Evolutionary conservation across 2,888 invertebrate genomes (phyloP).

Genomic region (Chloromyia formosa): DNA sequence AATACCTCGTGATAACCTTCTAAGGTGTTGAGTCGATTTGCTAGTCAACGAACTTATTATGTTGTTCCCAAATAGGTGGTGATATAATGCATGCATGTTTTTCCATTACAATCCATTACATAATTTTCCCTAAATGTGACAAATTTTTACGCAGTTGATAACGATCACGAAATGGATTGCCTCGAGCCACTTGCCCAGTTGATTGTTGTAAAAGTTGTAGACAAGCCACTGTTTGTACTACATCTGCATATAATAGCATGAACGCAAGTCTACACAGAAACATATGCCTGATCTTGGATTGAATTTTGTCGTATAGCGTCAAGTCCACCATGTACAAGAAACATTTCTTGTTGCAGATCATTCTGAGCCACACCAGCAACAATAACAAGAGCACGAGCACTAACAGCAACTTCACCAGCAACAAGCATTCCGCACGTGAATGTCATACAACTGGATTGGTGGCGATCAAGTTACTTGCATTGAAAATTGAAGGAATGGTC

Average conservation of each 20-base stretch:
- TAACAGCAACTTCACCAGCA: not conserved
- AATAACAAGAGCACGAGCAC: not conserved
- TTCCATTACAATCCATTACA: not conserved
- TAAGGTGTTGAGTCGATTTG: too few relatives aligned
- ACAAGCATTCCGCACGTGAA: slow-evolving; percentile 29
- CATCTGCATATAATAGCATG: not conserved
- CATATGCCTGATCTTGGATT: slow-evolving; percentile 14
- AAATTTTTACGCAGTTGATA: slow-evolving; percentile 13
- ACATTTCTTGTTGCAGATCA: not conserved
- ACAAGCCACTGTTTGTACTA: not conserved
- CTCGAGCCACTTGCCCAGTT: slow-evolving; percentile 24
- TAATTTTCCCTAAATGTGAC: slow-evolving; percentile 7
- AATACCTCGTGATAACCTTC: too few relatives aligned
- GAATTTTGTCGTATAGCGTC: not conserved
- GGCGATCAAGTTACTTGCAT: slow-evolving; percentile 6
- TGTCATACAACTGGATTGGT: slow-evolving; percentile 16
- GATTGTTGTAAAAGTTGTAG: not conserved
- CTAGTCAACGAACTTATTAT: not conserved
- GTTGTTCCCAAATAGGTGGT: not conserved
- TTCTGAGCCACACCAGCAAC: not conserved
- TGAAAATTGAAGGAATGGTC: slow-evolving; percentile 25
- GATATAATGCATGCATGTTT: not conserved
- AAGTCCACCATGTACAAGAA: too few relatives aligned
- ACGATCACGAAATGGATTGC: slow-evolving; percentile 22
- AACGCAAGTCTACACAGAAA: not conserved